Conservation (phyloP, 2,797 vertebrate species). For the Petrocephalus schoutedeni region DNA sequence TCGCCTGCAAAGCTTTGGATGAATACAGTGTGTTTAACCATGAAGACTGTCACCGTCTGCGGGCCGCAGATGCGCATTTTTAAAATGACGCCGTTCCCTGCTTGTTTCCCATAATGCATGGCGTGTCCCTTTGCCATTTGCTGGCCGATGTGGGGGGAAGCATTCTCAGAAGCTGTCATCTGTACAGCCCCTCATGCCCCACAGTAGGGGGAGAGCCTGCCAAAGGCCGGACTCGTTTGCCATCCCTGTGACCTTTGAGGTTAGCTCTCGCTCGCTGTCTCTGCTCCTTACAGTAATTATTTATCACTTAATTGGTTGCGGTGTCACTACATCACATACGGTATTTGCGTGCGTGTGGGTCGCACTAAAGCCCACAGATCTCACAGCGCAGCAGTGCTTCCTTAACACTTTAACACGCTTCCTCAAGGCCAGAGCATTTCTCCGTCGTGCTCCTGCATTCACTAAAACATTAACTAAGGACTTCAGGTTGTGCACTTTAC, state of each 20-base stretch:
- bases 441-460: neutral
- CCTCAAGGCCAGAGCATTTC: neutral
- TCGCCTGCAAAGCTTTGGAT: neutral
- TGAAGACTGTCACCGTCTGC: neutral
- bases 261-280: neutral
- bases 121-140: neutral
- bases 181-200: neutral
- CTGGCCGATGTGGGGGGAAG: constrained; percentile 5
- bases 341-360: neutral
- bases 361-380: neutral
- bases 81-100: neutral
- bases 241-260: neutral
- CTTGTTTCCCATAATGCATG: constrained; percentile 9
- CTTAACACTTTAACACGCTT: too few relatives aligned
- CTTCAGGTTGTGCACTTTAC: neutral
- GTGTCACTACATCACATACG: neutral
- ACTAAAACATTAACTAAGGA: neutral
- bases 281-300: neutral
- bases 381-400: neutral
- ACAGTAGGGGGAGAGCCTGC: neutral
- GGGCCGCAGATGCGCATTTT: neutral
- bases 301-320: neutral
- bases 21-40: neutral
- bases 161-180: neutral
- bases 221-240: neutral